These are phyloP conservation scores for Deilephila elpenor DNA, from an alignment of 2,888 invertebrate genomes.

Conservation along the genomic window DNA sequence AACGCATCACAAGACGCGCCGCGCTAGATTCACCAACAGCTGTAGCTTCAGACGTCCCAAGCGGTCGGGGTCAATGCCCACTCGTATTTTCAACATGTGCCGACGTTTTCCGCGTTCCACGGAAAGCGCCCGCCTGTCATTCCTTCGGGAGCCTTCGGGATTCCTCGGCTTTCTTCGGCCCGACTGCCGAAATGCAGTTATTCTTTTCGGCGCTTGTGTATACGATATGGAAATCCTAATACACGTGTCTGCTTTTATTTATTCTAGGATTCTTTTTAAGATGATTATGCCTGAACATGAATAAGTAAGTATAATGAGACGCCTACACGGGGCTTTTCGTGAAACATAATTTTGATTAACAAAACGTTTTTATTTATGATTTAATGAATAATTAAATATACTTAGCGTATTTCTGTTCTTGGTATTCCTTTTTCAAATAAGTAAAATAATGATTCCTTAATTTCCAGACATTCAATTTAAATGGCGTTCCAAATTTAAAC, in stretches of 20 bases:
- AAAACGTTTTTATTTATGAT: neutral
- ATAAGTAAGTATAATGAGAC: constrained; percentile 20
- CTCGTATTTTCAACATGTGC: constrained; percentile 84
- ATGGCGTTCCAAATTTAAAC: neutral
- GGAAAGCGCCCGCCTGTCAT: constrained; percentile 79
- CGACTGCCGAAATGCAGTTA: constrained; percentile 31
- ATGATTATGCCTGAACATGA: neutral
- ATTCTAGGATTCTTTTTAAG: neutral
- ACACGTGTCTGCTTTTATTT: neutral
- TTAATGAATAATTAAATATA: neutral
- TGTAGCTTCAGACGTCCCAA: constrained; percentile 71
- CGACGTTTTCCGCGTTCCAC: constrained; percentile 83
- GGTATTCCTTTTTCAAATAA: neutral
- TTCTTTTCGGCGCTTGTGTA: constrained; percentile 34
- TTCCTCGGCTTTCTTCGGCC: constrained; percentile 62
- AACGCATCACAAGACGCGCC: constrained; percentile 69
- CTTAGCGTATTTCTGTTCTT: neutral
- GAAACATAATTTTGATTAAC: neutral
- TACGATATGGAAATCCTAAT: neutral
- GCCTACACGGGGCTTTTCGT: constrained; percentile 15
- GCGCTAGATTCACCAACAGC: constrained; percentile 79
- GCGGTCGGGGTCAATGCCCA: constrained; percentile 82
- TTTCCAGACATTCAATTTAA: neutral
- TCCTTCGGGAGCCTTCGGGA: constrained; percentile 73
- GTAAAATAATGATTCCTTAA: neutral